A percentile compares a stretch with the other conserved stretches of the same genome.
Conservation (phyloP, 2,113 vertebrate species). For the Ceyx melanurus region DNA sequence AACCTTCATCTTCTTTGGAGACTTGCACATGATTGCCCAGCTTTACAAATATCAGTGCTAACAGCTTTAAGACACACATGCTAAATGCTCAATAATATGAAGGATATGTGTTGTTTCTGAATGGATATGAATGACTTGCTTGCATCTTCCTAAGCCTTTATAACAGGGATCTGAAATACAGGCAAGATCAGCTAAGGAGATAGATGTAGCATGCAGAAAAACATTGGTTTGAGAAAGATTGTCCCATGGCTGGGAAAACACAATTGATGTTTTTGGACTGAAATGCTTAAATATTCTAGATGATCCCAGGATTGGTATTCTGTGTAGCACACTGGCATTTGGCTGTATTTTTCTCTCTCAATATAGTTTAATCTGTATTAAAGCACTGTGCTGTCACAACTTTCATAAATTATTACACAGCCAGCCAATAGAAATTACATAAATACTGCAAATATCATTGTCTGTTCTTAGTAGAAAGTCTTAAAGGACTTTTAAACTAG, state of each 20-base stretch:
- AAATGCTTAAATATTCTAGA: slow-evolving; percentile 15
- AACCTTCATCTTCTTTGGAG: background rate
- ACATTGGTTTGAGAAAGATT: background rate
- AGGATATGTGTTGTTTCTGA: background rate
- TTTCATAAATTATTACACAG: slow-evolving; percentile 59
- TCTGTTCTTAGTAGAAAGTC: slow-evolving; percentile 31
- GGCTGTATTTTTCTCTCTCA: slow-evolving; percentile 24
- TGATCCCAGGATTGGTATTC: background rate
- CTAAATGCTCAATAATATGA: background rate
- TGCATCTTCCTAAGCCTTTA: background rate
- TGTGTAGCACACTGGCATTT: background rate
- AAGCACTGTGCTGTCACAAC: slow-evolving; percentile 44
- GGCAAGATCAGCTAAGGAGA: background rate
- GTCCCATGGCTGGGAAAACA: background rate
- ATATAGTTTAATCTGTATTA: slow-evolving; percentile 50
- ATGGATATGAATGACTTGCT: background rate
- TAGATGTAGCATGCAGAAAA: background rate
- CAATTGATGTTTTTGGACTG: background rate
- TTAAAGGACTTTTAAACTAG: slow-evolving; percentile 59
- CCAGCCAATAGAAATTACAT: slow-evolving; percentile 42
- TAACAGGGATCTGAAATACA: background rate
- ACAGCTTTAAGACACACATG: background rate
- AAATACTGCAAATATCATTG: slow-evolving; percentile 56
- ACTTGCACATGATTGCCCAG: background rate
- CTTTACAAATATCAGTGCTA: background rate